A percentile compares a stretch with the other conserved stretches of the same genome.
These are phyloP conservation scores for Epistrophe eligans DNA, from an alignment of 2,888 invertebrate genomes.

Conservation along the genomic window DNA sequence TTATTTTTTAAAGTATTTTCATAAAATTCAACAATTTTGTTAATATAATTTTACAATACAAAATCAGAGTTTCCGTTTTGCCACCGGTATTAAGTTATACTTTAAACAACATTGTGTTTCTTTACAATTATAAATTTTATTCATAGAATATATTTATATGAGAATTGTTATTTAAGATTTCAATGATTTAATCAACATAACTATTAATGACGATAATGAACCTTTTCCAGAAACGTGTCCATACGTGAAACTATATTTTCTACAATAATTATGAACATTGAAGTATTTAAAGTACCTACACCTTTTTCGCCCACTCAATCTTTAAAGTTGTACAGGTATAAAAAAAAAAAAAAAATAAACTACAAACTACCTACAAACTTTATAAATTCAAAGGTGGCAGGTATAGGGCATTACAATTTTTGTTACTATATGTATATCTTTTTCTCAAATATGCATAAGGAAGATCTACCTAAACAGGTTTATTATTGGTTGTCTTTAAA, in stretches of 20 bases:
- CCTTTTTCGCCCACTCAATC: not conserved
- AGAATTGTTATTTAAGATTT: not conserved
- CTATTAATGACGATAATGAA: not conserved
- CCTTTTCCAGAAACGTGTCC: not conserved
- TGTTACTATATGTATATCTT: not conserved
- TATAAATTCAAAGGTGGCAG: not conserved
- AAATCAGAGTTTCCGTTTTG: too few relatives aligned
- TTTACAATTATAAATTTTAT: too few relatives aligned
- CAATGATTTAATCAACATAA: not conserved
- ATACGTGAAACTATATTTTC: not conserved
- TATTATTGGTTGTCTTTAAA: not conserved
- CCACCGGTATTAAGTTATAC: too few relatives aligned
- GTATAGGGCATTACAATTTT: not conserved
- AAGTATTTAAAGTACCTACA: not conserved
- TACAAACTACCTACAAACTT: not conserved
- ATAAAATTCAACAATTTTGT: too few relatives aligned
- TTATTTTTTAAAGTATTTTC: too few relatives aligned
- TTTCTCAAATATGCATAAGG: not conserved
- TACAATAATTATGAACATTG: not conserved
- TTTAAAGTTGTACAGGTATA: not conserved
- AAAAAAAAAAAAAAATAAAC: not conserved
- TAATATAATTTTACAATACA: too few relatives aligned
- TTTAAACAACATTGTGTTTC: too few relatives aligned
- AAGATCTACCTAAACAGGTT: conserved; percentile 8
- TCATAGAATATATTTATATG: not conserved